Evolutionary conservation across 2,888 invertebrate species (phyloP).

Genomic region (Tenthredo scrophulariae): DNA sequence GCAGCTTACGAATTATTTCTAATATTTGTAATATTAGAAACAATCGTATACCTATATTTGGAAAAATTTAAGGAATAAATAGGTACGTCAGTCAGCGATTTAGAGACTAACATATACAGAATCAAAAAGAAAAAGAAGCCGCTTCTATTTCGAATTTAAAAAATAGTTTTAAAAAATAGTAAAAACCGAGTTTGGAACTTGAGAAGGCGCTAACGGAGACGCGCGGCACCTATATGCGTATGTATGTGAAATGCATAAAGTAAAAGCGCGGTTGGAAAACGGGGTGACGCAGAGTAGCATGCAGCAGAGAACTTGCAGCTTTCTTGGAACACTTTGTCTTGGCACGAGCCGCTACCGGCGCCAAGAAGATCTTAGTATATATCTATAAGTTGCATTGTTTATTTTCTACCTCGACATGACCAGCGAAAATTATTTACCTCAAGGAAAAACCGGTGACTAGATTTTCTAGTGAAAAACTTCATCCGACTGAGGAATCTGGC

Average conservation of each 20-base stretch:
- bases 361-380: constrained; percentile 9
- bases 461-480: neutral
- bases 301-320: neutral
- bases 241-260: neutral
- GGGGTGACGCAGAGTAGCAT: constrained; percentile 6
- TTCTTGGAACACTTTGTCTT: constrained; percentile 50
- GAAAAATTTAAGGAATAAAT: neutral
- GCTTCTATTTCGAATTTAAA: neutral
- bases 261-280: neutral
- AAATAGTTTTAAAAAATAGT: neutral
- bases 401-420: neutral
- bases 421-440: neutral
- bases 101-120: neutral
- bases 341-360: constrained; percentile 37
- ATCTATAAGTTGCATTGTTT: constrained; percentile 1
- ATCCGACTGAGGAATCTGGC: neutral
- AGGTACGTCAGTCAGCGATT: neutral
- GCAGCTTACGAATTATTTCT: neutral
- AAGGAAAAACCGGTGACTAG: neutral
- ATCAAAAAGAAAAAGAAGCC: neutral
- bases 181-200: neutral
- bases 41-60: neutral
- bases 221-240: neutral
- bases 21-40: neutral
- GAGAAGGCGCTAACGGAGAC: constrained; percentile 40